Evolutionary conservation across 2,797 vertebrate genomes (phyloP), one percentile per base, ranked within the genome.

Genomic region (Odontamblyopus rebecca): DNA sequence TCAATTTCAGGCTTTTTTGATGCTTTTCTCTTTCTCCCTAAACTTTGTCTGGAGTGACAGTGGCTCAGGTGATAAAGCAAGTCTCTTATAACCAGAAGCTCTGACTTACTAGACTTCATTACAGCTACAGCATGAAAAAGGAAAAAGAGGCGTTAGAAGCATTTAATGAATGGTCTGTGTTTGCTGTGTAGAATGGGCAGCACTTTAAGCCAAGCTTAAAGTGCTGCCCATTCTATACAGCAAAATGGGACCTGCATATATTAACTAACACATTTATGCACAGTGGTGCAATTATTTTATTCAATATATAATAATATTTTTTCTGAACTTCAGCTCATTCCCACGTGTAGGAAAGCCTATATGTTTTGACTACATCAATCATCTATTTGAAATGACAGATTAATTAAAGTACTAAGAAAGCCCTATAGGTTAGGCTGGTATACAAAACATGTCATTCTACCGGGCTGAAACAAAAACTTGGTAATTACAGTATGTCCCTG

Each of bases 401-500:
- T 44, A 70, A 73, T 73, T 66, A 56, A 65, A 61, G 65, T 16
- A 59, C 32, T 73, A 56, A 56, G 67, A 70, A 12, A 12, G 62
- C 35, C 53, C 54, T 54, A 50, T 67, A 65, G n/a, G 29, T 67
- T 72, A 70, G 69, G 38, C 62, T 19, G 18, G 12, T 69, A 32
- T 53, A 78, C 72, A 71, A 64, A n/a, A 53, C 30, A 32, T 19
- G 41, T 4, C 1, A 53, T 15, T 23, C 13, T 71, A 41, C 27
- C 0, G 8, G 8, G 19, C 61, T n/a, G 61, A 62, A 62, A 18
- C 32, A 62, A 16, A 62, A 32, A 35, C 61, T 38, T n/a, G 61
- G 61, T 62, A 61, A 35, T 61, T 61, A 62, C 30, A 62, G 11
- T 32, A 32, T 62, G 60, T 61, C 60, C 61, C 30, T 35, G 18